These are phyloP conservation scores for Sander vitreus DNA, from an alignment of 2,113 vertebrate species.

Conservation along the genomic window DNA sequence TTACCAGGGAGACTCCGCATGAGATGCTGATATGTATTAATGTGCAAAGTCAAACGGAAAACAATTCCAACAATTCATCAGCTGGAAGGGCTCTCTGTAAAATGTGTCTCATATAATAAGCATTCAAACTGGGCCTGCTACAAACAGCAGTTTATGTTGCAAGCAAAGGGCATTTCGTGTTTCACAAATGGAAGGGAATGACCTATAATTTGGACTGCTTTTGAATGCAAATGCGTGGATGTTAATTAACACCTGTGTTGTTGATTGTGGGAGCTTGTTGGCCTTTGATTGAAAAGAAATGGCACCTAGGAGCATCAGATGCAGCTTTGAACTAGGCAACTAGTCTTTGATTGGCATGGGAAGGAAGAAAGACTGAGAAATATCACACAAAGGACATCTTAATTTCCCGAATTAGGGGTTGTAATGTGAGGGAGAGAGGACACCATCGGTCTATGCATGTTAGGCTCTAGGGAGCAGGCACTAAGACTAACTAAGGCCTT, in stretches of 20 bases:
- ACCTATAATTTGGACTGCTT: constrained; percentile 79
- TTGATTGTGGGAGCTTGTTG: constrained; percentile 80
- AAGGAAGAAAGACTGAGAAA: constrained; percentile 83
- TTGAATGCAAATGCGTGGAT: constrained; percentile 82
- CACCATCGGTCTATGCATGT: not conserved
- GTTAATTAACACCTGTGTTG: constrained; percentile 86
- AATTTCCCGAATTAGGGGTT: constrained; percentile 79
- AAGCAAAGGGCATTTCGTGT: constrained; percentile 50
- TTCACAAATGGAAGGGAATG: constrained; percentile 80
- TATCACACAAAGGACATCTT: constrained; percentile 78
- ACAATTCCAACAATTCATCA: not conserved
- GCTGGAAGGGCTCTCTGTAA: too few relatives aligned
- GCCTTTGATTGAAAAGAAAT: constrained; percentile 84
- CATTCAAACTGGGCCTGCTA: not conserved
- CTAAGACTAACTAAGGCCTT: constrained; percentile 33
- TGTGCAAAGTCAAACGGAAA: constrained; percentile 13
- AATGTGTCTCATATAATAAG: not conserved
- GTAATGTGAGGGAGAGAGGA: constrained; percentile 61
- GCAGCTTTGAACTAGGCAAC: constrained; percentile 74
- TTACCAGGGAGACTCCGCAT: constrained; percentile 30
- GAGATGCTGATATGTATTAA: constrained; percentile 21
- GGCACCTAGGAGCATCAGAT: constrained; percentile 75
- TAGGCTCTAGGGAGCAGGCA: constrained; percentile 29
- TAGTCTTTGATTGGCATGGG: constrained; percentile 79
- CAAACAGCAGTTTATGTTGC: constrained; percentile 28